Evolutionary conservation across 2,888 invertebrate genomes (phyloP).

Genomic region (Drosophila basisetae): DNA sequence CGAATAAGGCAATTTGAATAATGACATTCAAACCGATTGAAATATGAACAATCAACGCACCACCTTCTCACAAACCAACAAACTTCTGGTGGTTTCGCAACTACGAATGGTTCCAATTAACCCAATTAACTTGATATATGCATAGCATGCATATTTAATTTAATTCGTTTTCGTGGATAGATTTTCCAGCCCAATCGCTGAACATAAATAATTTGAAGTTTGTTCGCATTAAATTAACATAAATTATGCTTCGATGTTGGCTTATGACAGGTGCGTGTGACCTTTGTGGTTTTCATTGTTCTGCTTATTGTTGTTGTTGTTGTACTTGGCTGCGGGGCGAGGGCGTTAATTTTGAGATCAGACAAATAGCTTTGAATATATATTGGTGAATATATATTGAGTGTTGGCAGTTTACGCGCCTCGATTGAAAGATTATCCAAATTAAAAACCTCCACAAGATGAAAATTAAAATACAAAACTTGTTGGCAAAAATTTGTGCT

Average conservation of each 20-base stretch:
- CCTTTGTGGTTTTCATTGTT: slow-evolving; percentile 29
- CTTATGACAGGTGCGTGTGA: slow-evolving; percentile 62
- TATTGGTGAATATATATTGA: slow-evolving; percentile 26
- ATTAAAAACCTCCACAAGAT: slow-evolving; percentile 50
- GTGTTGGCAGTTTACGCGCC: slow-evolving; percentile 27
- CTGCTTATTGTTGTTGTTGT: neutral
- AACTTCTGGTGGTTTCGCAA: neutral
- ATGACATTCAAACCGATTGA: slow-evolving; percentile 31
- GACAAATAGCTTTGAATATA: slow-evolving; percentile 29
- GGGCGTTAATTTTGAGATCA: slow-evolving; percentile 38
- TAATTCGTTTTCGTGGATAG: slow-evolving; percentile 29
- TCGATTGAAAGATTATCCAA: slow-evolving; percentile 69
- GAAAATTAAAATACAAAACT: slow-evolving; percentile 9
- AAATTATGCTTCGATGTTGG: slow-evolving; percentile 70
- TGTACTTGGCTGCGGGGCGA: slow-evolving; percentile 2
- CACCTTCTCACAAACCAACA: slow-evolving; percentile 4
- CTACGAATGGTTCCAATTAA: slow-evolving; percentile 61
- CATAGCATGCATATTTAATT: slow-evolving; percentile 71
- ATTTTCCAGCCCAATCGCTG: slow-evolving; percentile 8
- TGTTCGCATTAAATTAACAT: slow-evolving; percentile 69
- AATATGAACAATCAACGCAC: slow-evolving; percentile 18
- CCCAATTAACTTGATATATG: slow-evolving; percentile 75
- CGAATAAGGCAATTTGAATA: slow-evolving; percentile 39
- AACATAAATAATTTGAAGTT: slow-evolving; percentile 33
- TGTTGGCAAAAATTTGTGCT: neutral